Conservation (phyloP, 1,140 invertebrate genomes). For the Trichonephila clavata region DNA sequence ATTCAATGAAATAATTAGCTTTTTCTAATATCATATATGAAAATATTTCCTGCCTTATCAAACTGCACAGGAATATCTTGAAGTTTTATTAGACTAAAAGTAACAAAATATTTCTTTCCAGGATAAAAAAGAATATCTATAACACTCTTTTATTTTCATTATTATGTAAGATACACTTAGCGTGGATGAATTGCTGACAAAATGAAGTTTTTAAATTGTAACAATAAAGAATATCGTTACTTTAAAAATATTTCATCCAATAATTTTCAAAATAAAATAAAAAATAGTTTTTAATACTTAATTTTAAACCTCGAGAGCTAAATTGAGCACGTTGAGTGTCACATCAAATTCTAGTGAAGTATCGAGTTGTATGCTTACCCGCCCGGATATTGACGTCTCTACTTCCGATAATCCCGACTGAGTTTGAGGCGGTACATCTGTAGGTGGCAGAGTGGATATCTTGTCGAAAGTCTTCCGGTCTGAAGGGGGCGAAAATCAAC, state of each 20-base stretch:
- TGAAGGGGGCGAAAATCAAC: conserved; percentile 80
- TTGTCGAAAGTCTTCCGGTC: conserved; percentile 83
- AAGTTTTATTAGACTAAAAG: too few relatives aligned
- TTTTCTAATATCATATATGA: too few relatives aligned
- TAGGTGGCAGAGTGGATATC: conserved; percentile 96
- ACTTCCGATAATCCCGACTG: conserved; percentile 93
- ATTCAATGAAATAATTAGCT: too few relatives aligned
- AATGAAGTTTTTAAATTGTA: too few relatives aligned
- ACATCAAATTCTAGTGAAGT: not conserved
- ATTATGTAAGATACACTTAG: too few relatives aligned
- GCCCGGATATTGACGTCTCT: conserved; percentile 95
- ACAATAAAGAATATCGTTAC: too few relatives aligned
- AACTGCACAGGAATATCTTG: too few relatives aligned
- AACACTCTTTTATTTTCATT: too few relatives aligned
- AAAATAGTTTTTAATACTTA: not conserved
- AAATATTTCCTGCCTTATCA: too few relatives aligned
- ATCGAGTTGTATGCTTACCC: conserved; percentile 85
- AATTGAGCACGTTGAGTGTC: not conserved
- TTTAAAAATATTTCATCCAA: not conserved
- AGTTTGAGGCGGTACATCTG: conserved; percentile 93
- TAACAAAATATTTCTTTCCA: too few relatives aligned
- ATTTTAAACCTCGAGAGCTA: not conserved
- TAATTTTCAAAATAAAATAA: not conserved
- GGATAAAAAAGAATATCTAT: too few relatives aligned
- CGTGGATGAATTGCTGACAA: too few relatives aligned